Percentiles rank a stretch among this genome's conserved stretches.
Conservation (phyloP, 2,797 vertebrate genomes). For the Amblyraja radiata region DNA sequence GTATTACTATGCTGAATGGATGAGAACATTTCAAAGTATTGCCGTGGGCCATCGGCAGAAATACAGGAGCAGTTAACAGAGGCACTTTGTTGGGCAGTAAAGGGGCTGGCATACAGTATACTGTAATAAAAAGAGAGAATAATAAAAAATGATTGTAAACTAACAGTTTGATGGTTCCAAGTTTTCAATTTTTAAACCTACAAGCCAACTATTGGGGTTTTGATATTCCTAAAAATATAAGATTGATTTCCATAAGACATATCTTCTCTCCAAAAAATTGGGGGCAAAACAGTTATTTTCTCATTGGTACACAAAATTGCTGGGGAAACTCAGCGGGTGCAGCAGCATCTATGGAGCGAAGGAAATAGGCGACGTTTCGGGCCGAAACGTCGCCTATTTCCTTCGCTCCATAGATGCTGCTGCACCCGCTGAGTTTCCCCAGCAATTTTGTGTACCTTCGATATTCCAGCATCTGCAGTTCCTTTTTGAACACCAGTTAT, state of each 20-base stretch:
- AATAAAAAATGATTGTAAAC: background rate
- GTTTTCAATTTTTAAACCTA: background rate
- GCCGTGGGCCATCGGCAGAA: background rate
- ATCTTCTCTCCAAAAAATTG: background rate
- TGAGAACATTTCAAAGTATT: slow-evolving; percentile 5
- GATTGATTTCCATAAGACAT: background rate
- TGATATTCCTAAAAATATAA: background rate
- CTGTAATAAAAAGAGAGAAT: background rate
- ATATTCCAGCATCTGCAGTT: no score
- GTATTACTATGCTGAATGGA: slow-evolving; percentile 8
- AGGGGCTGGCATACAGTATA: background rate
- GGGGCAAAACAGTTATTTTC: background rate
- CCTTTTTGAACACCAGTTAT: no score
- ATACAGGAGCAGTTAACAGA: background rate
- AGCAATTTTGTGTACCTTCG: no score
- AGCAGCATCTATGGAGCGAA: no score
- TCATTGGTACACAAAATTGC: no score
- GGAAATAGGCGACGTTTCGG: no score
- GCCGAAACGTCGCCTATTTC: no score
- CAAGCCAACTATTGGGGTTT: background rate
- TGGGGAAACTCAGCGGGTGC: no score
- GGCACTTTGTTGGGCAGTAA: background rate
- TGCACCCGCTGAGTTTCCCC: no score
- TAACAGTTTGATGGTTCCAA: background rate
- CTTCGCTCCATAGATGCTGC: no score